Evolutionary conservation across 1,140 invertebrate genomes (phyloP), one percentile per base, ranked within the genome.

Genomic region (Drosophila kanapiae): DNA sequence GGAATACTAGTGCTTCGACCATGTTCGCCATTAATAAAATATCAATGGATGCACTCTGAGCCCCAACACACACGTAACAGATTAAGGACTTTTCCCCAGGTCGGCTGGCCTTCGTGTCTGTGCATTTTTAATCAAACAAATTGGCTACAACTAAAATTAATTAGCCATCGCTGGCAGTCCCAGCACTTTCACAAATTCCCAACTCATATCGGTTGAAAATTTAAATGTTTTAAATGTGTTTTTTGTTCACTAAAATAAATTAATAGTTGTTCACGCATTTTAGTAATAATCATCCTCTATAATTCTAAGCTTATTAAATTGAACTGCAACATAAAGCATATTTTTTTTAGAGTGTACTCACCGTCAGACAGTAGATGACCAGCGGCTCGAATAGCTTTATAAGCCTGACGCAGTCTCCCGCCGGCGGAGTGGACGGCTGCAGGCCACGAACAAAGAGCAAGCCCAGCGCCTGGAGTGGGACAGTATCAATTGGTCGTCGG

Each of bases 331-430:
- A 16, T 49, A 31, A 31, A 2, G 27, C 0, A 2, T 14, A 23
- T 59, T 49, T 57, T 49, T 57, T 18, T 65, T 14, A 14, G 7
- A 64, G 64, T 53, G 65, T 29, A 92, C 84, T 92, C 93, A 95
- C 95, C 93, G 95, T 96, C 75, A 97, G 92, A 47, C 96, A 95
- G 91, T 96, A 96, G 69, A 98, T 97, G n/a, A 98, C 97, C 93
- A 98, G 95, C 1, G 97, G 96, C 91, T 98, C 97, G 94, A 98
- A 98, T 40, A 98, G 94, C 75, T 96, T 95, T 69, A 98, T 97
- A 80, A 92, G 85, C 76, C 80, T 83, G n/a, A 56, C 84, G 61
- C 80, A 91, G 13, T 92, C 83, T 14, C 79, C 79, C 54, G 67
- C 23, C 27, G 75, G 91, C 48, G 78, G 79, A 43, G 70, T 60